Evolutionary conservation across 2,113 vertebrate species (phyloP), one percentile per base, ranked within the genome.

Genomic region (Epinephelus lanceolatus): DNA sequence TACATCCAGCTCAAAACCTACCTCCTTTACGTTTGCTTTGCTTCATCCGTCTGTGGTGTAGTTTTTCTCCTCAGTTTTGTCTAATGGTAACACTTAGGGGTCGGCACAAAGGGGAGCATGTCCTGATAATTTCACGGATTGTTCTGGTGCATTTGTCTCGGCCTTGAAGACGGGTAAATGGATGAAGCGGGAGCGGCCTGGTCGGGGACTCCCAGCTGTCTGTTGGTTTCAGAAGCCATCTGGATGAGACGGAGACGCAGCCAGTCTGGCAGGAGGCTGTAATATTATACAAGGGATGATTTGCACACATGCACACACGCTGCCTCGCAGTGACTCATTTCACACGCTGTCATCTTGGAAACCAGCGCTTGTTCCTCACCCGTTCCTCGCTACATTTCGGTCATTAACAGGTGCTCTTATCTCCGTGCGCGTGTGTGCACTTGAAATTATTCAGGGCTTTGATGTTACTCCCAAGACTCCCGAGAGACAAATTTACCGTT

Each of bases 121-220:
- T 42, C 61, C 59, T 23, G 17, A 74, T 89, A 18, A n/a, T 60
- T 81, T 73, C 47, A 42, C 57, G 69, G 55, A 27, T 37, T 9
- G 76, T 74, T 78, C 61, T 81, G 87, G 77, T 81, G 78, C 70
- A 78, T 81, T 66, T 81, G 80, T 82, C 59, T 78, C 10, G 33
- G 74, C 71, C 65, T 83, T 68, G 63, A 74, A 70, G 86, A 90
- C 7, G 51, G 76, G 69, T 80, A 78, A 19, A 42, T 77, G 69
- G 84, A 80, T 71, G 82, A 91, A 86, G 80, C 66, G 9, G 21
- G 63, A 30, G 76, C 60, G 59, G 70, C 69, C 71, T 77, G 82
- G 76, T 86, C 6, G 70, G 86, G 88, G 85, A 88, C 84, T 88
- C 79, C 86, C 81, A 88, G 91, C 88, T 91, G 90, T 86, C 91